Evolutionary conservation across 1,140 invertebrate genomes (phyloP), one percentile per base, ranked within the genome.

Genomic region (Lepidurus packardi): DNA sequence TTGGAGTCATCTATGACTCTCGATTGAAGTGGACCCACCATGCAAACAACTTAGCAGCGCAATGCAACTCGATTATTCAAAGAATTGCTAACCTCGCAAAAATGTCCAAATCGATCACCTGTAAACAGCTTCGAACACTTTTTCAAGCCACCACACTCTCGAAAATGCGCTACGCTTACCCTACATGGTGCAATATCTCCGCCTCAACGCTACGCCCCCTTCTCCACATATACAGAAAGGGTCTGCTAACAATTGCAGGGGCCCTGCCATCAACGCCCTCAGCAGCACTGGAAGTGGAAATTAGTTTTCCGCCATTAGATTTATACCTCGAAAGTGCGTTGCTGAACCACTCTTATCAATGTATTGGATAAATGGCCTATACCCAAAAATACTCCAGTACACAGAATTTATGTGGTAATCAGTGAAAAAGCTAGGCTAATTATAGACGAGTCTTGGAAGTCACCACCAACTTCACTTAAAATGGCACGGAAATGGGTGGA

Each of bases 181-280:
- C 75, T 10, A n/a, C 47, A 34, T 76, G 75, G 75, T 24, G 75
- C 75, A 76, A 43, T 4, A 45, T 43, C 16, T 76, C 75, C 21
- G 11, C 43, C 43, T 45, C 24, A 25, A 21, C 75, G 43, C 43
- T 76, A 44, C 43, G 47, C 1, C 75, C 75, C 43, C 43, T 76
- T 24, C 21, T 21, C 7, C 24, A 43, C 75, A 47, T 76, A 43
- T 76, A 44, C n/a, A 25, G 75, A 44, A 42, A 76, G 75, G 75
- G 41, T 21, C n/a, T 76, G 75, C 75, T 76, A 24, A 76, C 75
- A 34, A 76, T 76, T 24, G 24, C 75, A 25, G 34, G 75, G 21
- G 43, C 75, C 11, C 2, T 76, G 13, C 75, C 25, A 41, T 45
- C 75, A 11, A 76, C 75, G 24, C 75, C 75, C 10, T 45, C 34